Evolutionary conservation across 1,140 invertebrate genomes (phyloP).

Genomic region (Eumeta japonica): DNA sequence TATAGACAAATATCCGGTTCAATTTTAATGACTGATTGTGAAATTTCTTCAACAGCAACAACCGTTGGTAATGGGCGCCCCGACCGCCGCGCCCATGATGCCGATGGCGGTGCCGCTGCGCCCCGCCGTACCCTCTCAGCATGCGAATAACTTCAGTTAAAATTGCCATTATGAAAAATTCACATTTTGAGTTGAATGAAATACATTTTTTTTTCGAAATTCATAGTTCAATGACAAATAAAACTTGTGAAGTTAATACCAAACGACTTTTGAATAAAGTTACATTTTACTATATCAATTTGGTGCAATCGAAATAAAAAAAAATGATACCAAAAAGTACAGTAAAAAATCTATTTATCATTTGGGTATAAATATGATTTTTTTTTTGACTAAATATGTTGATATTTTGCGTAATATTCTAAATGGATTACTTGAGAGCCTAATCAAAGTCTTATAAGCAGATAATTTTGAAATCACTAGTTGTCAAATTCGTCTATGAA

Average conservation of each 20-base stretch:
- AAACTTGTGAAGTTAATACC: too few relatives aligned
- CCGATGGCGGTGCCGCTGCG: conserved; percentile 33
- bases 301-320: neutral
- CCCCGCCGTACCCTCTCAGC: conserved; percentile 34
- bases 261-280: too few relatives aligned
- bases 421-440: too few relatives aligned
- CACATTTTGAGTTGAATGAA: neutral
- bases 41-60: conserved; percentile 53
- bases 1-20: neutral
- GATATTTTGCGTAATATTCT: too few relatives aligned
- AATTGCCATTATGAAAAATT: conserved; percentile 7
- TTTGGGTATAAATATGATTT: too few relatives aligned
- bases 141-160: conserved; percentile 47
- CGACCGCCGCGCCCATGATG: conserved; percentile 34
- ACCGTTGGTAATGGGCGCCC: conserved; percentile 49
- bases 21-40: conserved; percentile 9
- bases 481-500: too few relatives aligned
- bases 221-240: too few relatives aligned
- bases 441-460: too few relatives aligned
- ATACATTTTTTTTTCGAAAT: conserved; percentile 3
- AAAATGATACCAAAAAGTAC: conserved; percentile 3
- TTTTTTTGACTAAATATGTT: too few relatives aligned
- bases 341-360: neutral
- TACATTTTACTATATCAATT: neutral
- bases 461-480: too few relatives aligned